A percentile compares a stretch with the other conserved stretches of the same genome.
Evolutionary conservation across 23 tunicate species (phyloP).

Genomic region (Ciona savignyi): DNA sequence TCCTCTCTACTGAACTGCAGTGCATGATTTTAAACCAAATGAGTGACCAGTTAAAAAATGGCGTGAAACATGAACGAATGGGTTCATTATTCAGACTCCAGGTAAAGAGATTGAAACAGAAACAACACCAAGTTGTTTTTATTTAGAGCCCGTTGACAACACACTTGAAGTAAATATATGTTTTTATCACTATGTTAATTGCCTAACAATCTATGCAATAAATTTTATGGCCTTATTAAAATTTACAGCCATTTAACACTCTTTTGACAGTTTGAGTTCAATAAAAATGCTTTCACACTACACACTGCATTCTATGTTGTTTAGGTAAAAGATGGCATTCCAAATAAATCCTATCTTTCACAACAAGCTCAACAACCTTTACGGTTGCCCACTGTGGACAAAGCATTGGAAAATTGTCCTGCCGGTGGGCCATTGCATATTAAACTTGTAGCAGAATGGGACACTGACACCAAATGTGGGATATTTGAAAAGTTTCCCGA

Average conservation of each 20-base stretch:
- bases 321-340: conserved; percentile 65
- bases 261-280: neutral
- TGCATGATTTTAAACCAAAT: conserved; percentile 29
- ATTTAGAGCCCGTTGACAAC: no score
- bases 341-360: conserved; percentile 38
- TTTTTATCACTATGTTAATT: no score
- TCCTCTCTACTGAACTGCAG: conserved; percentile 37
- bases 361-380: conserved; percentile 45
- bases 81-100: conserved; percentile 38
- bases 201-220: no score
- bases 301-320: neutral
- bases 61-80: conserved; percentile 44
- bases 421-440: conserved; percentile 81
- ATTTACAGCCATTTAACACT: neutral
- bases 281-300: neutral
- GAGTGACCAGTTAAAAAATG: conserved; percentile 49
- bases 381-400: conserved; percentile 64
- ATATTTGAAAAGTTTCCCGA: conserved; percentile 64
- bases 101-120: conserved; percentile 10
- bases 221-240: no score
- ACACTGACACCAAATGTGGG: conserved; percentile 36
- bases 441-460: conserved; percentile 76
- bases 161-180: no score
- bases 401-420: conserved; percentile 78
- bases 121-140: no score